Evolutionary conservation across 2,888 invertebrate genomes (phyloP), one percentile per base, ranked within the genome.

Genomic region (Nephrotoma flavescens): DNA sequence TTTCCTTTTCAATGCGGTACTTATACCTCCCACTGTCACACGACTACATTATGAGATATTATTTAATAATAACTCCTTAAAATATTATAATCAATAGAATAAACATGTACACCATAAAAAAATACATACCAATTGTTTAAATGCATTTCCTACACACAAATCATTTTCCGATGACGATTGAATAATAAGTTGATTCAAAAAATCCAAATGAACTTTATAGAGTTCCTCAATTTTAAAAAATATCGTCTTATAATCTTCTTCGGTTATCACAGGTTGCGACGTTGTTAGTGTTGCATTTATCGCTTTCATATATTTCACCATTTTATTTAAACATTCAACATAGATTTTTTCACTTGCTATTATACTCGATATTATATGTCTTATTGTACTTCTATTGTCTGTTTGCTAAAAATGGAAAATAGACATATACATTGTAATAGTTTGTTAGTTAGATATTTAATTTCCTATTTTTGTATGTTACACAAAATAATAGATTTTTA

Each of bases 191-290:
- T 95, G 95, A 87, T 95, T 94, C 83, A 98, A 93, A 92, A 98
- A 98, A 88, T 94, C 95, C 88, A 95, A 94, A 91, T 98, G 98
- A 87, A 97, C 93, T 86, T 94, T 94, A 90, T 96, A 96, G 86
- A 98, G 93, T 89, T 98, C 97, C 0, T 97, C 96, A 91, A 98
- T 97, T 92, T 97, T 97, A 91, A 96, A 97, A 92, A 98, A 98
- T 90, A 98, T 98, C 6, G 96, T 96, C 88, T 96, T 95, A 90
- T 97, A 96, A 90, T 98, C 98, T 88, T 96, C 96, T 90, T 96
- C 95, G 0, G 96, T 95, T 89, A 98, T 96, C 87, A 98, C 96
- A 85, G 97, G 97, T 91, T 97, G 97, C 9, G 97, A 97, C 87
- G 97, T 96, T 85, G 95, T 95, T 88, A 97, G 92, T 11, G 97